phyloP scores from a whole-genome alignment of 2,888 invertebrate species.

The Drosophila borborema region DNA sequence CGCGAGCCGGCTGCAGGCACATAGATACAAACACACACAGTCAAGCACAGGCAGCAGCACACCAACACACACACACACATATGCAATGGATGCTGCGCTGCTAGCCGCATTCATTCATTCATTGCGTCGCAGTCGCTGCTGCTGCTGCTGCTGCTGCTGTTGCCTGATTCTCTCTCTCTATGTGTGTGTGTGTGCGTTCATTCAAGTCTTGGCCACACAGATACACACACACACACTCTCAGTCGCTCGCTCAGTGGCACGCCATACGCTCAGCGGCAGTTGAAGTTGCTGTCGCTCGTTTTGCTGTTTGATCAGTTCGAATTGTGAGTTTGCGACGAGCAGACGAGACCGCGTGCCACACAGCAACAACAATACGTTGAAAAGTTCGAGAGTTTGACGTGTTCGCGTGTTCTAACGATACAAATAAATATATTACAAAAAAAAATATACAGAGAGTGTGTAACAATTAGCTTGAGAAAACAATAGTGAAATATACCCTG shows the following conservation, averaged over 20 bases:
- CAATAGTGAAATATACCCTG: background rate
- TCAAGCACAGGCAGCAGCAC: slow-evolving; percentile 1
- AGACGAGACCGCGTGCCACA: slow-evolving; percentile 52
- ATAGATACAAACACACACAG: slow-evolving; percentile 30
- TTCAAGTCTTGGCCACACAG: slow-evolving; percentile 59
- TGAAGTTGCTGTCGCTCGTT: slow-evolving; percentile 56
- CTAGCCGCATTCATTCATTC: slow-evolving; percentile 67
- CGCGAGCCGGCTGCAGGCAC: slow-evolving; percentile 59
- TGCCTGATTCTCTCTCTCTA: slow-evolving; percentile 11
- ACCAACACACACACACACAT: slow-evolving; percentile 25
- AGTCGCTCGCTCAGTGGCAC: background rate
- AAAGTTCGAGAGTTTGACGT: slow-evolving; percentile 3
- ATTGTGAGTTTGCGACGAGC: slow-evolving; percentile 84
- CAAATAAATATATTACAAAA: background rate
- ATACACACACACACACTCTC: slow-evolving; percentile 38
- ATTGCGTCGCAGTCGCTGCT: slow-evolving; percentile 44
- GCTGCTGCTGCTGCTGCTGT: background rate
- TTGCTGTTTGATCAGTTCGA: slow-evolving; percentile 85
- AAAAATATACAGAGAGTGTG: background rate
- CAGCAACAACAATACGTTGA: slow-evolving; percentile 23
- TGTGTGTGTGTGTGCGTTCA: slow-evolving; percentile 46
- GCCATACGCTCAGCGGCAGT: slow-evolving; percentile 20
- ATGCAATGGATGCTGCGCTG: slow-evolving; percentile 68
- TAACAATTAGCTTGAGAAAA: background rate
- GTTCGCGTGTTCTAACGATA: slow-evolving; percentile 28